Conservation (phyloP, 2,113 vertebrate species). For the Etheostoma spectabile region DNA sequence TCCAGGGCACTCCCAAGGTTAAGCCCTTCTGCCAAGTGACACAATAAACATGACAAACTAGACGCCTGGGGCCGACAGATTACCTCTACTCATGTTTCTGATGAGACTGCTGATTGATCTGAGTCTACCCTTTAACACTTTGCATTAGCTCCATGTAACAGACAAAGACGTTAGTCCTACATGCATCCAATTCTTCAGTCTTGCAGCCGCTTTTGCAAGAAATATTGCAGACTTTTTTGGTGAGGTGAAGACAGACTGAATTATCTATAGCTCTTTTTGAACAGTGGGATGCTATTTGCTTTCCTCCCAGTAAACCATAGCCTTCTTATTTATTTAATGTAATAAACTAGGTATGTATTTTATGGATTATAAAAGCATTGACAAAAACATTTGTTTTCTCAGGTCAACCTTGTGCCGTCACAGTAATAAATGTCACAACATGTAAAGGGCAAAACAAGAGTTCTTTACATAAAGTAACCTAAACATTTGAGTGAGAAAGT, state of each 20-base stretch:
- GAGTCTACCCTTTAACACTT: slow-evolving; percentile 60
- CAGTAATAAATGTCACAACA: slow-evolving; percentile 13
- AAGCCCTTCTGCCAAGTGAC: slow-evolving; percentile 80
- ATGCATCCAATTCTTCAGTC: slow-evolving; percentile 31
- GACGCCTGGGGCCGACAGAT: slow-evolving; percentile 56
- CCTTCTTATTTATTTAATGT: slow-evolving; percentile 38
- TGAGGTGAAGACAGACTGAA: slow-evolving; percentile 58
- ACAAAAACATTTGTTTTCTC: slow-evolving; percentile 10
- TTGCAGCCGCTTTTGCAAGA: slow-evolving; percentile 31
- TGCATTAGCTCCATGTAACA: slow-evolving; percentile 36
- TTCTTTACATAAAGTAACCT: not conserved
- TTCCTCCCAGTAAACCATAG: slow-evolving; percentile 55
- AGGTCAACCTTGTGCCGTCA: slow-evolving; percentile 27
- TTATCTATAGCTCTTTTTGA: slow-evolving; percentile 51
- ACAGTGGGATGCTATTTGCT: slow-evolving; percentile 40
- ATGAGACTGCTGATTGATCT: slow-evolving; percentile 66
- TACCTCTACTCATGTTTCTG: slow-evolving; percentile 57
- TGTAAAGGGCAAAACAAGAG: slow-evolving; percentile 7
- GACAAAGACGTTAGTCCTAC: slow-evolving; percentile 45
- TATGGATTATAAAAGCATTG: slow-evolving; percentile 14
- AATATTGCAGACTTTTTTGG: slow-evolving; percentile 37
- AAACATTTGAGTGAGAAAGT: slow-evolving; percentile 7
- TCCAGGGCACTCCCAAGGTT: slow-evolving; percentile 84
- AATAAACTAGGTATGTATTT: slow-evolving; percentile 28
- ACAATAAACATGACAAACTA: slow-evolving; percentile 81